Conservation (phyloP, 2,113 vertebrate species). For the Rana temporaria region DNA sequence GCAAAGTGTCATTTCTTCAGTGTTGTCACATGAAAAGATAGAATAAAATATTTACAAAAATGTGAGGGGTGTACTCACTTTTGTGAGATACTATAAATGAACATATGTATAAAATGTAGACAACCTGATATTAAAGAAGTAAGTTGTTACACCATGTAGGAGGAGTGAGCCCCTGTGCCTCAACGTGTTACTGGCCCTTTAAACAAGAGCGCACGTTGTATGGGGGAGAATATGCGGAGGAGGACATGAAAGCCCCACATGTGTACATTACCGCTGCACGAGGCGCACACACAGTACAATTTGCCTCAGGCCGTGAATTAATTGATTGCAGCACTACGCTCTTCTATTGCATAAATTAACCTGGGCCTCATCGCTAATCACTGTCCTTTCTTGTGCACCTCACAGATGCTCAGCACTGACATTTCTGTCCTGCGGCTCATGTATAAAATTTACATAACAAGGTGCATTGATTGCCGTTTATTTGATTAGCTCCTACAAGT, state of each 20-base stretch:
- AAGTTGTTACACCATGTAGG: too few species aligned
- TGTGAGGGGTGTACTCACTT: too few species aligned
- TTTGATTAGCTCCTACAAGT: constrained; percentile 44
- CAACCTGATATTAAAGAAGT: too few species aligned
- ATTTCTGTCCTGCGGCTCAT: constrained; percentile 47
- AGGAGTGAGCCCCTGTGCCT: too few species aligned
- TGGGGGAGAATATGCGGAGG: background rate
- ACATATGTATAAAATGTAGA: too few species aligned
- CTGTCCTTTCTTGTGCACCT: background rate
- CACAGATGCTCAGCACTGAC: constrained; percentile 22
- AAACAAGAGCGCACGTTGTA: too few species aligned
- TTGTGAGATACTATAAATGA: too few species aligned
- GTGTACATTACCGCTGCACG: background rate
- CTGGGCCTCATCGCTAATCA: constrained; percentile 36
- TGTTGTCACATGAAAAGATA: too few species aligned
- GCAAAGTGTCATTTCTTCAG: too few species aligned
- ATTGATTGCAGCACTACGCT: constrained; percentile 25
- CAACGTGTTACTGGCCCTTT: too few species aligned
- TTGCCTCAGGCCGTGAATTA: constrained; percentile 34
- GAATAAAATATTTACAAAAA: too few species aligned
- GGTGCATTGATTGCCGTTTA: constrained; percentile 45
- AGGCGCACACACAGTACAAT: background rate
- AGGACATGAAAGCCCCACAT: constrained; percentile 28
- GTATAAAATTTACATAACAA: constrained; percentile 54
- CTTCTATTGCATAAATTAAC: constrained; percentile 44